phyloP scores from a whole-genome alignment of 2,797 vertebrate species.

The Chrysocyon brachyurus region DNA sequence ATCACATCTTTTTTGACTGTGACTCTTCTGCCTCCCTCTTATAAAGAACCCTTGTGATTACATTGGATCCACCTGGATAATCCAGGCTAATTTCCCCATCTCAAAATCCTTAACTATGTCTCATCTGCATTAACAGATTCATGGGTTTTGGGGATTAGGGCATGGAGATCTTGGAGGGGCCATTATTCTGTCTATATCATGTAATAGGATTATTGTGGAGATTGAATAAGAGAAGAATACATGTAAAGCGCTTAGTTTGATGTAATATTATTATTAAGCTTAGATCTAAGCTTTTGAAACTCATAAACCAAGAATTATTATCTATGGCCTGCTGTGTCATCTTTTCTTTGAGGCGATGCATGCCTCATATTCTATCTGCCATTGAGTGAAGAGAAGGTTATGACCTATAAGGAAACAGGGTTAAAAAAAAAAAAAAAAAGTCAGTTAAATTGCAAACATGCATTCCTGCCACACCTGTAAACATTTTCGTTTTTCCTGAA shows the following conservation, averaged over 20 bases:
- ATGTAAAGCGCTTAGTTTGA: constrained; percentile 19
- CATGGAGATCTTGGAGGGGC: not conserved
- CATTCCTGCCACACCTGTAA: not conserved
- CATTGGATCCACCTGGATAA: not conserved
- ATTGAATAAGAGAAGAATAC: constrained; percentile 23
- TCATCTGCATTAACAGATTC: not conserved
- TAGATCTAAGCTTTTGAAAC: constrained; percentile 41
- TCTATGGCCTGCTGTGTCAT: not conserved
- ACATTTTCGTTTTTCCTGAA: constrained; percentile 24
- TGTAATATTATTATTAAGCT: not conserved
- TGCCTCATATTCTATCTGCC: not conserved
- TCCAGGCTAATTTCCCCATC: not conserved
- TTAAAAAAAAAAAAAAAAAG: not conserved
- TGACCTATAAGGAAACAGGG: not conserved
- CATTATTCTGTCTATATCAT: not conserved
- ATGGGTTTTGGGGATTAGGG: not conserved
- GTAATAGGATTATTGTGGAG: not conserved
- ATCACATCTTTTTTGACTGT: not conserved
- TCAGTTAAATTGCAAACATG: not conserved
- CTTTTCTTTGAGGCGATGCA: not conserved
- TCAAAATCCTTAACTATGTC: not conserved
- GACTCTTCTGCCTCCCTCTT: not conserved
- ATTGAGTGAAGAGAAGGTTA: not conserved
- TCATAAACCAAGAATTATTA: not conserved
- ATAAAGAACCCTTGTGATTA: not conserved